Base-by-base conservation (phyloP, 2,113 vertebrate species). In the Indicator maculatus region DNA sequence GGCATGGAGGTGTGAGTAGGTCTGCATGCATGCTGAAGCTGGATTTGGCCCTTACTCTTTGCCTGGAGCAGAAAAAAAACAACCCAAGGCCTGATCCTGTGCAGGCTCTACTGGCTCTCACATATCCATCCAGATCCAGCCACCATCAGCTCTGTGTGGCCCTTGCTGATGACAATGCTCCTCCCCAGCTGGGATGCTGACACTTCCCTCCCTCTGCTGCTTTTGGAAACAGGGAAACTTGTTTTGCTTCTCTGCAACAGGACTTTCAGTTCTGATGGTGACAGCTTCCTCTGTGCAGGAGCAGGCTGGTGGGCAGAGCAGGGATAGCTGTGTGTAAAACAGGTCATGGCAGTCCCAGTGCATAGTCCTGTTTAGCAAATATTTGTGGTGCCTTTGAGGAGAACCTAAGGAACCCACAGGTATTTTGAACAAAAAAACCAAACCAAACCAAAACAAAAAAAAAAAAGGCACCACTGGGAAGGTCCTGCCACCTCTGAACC, bases 231-330 rank as follows among this genome's bases (percentile, higher is more conserved):
- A 6, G n/a, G 41, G 52, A 80, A 85, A 79, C 74, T 76, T 1
- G 63, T 78, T 91, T 38, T 55, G 69, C 63, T 52, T 64, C 71
- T n/a, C 47, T 41, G 39, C 63, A 74, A 73, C 82, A 85, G 82
- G 92, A 83, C 72, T 83, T 89, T 88, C 71, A 56, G 87, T 87
- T 95, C 47, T 80, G 70, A 41, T 27, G 70, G 74, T 1, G 31
- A 41, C 39, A 75, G 63, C 16, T 38, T 59, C 30, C 5, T 28
- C 39, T 1, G 1, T 0, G 5, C 4, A 59, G 76, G 58, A 83
- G 24, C 47, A 88, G 59, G 41, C 4, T 21, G 27, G 38, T 63
- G 61, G 53, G 73, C 33, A 88, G 83, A 61, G 59, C 1, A 0
- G 44, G 41, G 4, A n/a, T 2, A 53, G 71, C 26, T 31, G 39